Percentiles rank a stretch among this genome's conserved stretches.
phyloP scores from a whole-genome alignment of 2,113 vertebrate species.

The Meleagris gallopavo region DNA sequence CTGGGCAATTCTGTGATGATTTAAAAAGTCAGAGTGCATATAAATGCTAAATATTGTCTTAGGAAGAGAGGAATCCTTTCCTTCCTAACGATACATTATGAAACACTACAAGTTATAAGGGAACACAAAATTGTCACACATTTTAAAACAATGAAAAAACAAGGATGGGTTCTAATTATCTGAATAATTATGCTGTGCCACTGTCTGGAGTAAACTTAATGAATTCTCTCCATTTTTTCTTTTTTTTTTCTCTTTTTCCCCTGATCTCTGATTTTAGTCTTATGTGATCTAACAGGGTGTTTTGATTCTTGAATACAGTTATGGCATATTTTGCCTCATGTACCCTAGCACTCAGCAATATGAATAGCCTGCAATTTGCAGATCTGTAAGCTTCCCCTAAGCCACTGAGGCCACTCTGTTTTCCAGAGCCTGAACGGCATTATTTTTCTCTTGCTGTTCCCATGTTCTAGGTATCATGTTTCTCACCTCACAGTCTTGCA shows the following conservation, averaged over 20 bases:
- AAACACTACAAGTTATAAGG: not conserved
- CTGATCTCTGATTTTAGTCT: not conserved
- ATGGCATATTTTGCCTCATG: not conserved
- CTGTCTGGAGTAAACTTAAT: not conserved
- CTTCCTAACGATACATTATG: not conserved
- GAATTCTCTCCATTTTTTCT: not conserved
- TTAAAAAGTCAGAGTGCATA: conserved; percentile 2
- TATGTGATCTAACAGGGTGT: not conserved
- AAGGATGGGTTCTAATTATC: not conserved
- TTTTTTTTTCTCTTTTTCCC: not conserved
- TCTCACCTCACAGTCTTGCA: not conserved
- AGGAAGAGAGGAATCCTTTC: not conserved
- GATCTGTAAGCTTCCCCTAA: not conserved
- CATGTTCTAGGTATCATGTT: not conserved
- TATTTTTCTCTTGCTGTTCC: not conserved
- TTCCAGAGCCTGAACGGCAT: not conserved
- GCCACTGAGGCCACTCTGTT: not conserved
- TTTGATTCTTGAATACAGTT: not conserved
- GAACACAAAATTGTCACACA: not conserved
- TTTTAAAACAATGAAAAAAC: not conserved
- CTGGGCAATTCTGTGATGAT: not conserved
- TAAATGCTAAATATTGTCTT: conserved; percentile 7
- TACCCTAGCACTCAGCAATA: not conserved
- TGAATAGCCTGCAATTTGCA: not conserved
- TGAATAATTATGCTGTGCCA: not conserved